These are phyloP conservation scores for Phoxinus phoxinus DNA, from an alignment of 2,113 vertebrate species.

Conservation along the genomic window DNA sequence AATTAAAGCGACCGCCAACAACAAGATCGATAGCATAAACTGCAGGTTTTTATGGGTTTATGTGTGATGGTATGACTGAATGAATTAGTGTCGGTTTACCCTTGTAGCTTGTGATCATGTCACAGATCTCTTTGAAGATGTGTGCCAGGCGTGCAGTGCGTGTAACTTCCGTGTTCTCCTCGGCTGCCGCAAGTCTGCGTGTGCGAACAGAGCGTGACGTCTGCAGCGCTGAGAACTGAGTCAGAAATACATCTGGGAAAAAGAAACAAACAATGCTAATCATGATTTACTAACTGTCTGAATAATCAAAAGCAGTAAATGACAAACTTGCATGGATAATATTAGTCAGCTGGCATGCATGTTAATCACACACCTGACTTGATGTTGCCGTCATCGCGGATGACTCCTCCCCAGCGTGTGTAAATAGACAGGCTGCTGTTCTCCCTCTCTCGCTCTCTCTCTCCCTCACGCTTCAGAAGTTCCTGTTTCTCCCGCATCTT, in stretches of 20 bases:
- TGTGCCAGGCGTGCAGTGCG: slow-evolving; percentile 95
- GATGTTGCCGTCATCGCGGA: slow-evolving; percentile 95
- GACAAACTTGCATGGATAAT: neutral
- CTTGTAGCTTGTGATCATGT: slow-evolving; percentile 96
- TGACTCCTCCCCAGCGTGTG: slow-evolving; percentile 91
- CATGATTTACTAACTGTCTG: neutral
- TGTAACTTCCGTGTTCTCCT: slow-evolving; percentile 96
- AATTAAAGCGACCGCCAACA: neutral
- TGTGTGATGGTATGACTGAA: neutral
- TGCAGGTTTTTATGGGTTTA: neutral
- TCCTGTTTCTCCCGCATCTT: slow-evolving; percentile 95
- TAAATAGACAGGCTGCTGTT: slow-evolving; percentile 80
- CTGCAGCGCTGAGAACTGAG: slow-evolving; percentile 97
- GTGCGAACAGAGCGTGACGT: slow-evolving; percentile 94
- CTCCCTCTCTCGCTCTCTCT: slow-evolving; percentile 77
- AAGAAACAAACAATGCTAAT: slow-evolving; percentile 26
- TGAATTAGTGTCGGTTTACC: slow-evolving; percentile 72
- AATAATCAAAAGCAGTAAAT: neutral
- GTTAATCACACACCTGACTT: slow-evolving; percentile 84
- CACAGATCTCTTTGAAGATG: slow-evolving; percentile 98
- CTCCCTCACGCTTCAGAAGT: slow-evolving; percentile 87
- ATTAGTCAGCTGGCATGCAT: too few species aligned
- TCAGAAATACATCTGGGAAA: slow-evolving; percentile 95
- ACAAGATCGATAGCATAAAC: neutral
- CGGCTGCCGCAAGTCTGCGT: slow-evolving; percentile 89